phyloP scores from a whole-genome alignment of 2,797 vertebrate genomes.

The Odontamblyopus rebecca region DNA sequence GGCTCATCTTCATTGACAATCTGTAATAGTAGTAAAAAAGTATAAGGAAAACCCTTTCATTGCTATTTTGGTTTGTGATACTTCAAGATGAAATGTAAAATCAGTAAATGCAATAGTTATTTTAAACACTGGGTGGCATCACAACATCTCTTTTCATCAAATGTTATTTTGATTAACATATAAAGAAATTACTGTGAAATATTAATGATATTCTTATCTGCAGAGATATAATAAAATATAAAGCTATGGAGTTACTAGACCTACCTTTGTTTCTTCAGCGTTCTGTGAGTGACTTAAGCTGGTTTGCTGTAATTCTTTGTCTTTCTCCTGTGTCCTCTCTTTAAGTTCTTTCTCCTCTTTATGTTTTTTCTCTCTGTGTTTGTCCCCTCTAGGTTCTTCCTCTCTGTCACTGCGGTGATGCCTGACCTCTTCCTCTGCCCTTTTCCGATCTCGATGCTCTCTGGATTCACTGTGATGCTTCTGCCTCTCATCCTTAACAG shows the following conservation, averaged over 20 bases:
- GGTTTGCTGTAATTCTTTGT: constrained; percentile 32
- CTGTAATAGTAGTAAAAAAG: constrained; percentile 55
- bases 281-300: constrained; percentile 31
- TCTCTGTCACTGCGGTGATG: constrained; percentile 47
- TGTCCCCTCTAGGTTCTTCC: constrained; percentile 36
- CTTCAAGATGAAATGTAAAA: neutral
- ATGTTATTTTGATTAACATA: neutral
- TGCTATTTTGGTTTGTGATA: too few species aligned
- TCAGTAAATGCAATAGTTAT: neutral
- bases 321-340: constrained; percentile 27
- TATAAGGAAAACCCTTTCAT: neutral
- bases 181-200: neutral
- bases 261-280: constrained; percentile 43
- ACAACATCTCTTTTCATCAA: neutral
- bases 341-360: constrained; percentile 59
- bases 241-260: neutral
- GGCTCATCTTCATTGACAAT: constrained; percentile 48
- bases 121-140: neutral
- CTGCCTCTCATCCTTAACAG: constrained; percentile 64
- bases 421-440: constrained; percentile 21
- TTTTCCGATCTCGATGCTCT: constrained; percentile 42
- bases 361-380: constrained; percentile 46
- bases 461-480: constrained; percentile 45
- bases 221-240: neutral
- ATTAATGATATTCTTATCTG: neutral